Evolutionary conservation across 1,140 invertebrate genomes (phyloP).

Genomic region (Panagrolaimus sp.): DNA sequence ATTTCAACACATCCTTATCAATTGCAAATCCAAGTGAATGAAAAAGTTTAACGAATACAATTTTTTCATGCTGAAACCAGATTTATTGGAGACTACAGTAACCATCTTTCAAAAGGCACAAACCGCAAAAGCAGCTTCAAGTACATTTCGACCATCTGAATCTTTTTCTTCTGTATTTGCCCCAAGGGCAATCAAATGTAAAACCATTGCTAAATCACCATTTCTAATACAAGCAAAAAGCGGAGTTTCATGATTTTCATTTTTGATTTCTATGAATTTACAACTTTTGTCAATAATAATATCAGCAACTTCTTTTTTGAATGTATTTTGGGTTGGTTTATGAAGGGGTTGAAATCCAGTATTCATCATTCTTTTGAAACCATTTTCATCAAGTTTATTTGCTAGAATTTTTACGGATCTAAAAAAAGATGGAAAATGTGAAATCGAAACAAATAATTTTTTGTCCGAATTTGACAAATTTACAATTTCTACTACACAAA

Average conservation of each 20-base stretch:
- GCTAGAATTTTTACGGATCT: neutral
- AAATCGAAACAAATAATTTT: too few relatives aligned
- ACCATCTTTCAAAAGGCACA: neutral
- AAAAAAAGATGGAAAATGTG: too few relatives aligned
- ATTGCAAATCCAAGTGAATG: neutral
- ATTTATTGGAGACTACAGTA: neutral
- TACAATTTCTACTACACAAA: too few relatives aligned
- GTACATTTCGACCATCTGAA: neutral
- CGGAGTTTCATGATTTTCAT: neutral
- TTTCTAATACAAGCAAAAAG: neutral
- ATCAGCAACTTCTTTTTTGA: conserved; percentile 7
- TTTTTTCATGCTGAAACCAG: neutral
- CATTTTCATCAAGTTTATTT: neutral
- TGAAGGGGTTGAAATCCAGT: neutral
- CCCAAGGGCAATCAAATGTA: neutral
- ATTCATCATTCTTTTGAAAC: neutral
- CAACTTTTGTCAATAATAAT: conserved; percentile 9
- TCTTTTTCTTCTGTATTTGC: conserved; percentile 14
- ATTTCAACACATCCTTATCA: neutral
- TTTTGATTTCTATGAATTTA: neutral
- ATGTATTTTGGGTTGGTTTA: neutral
- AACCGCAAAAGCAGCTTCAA: too few relatives aligned
- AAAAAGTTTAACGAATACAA: neutral
- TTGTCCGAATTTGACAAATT: too few relatives aligned
- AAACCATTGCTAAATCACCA: neutral